phyloP scores from a whole-genome alignment of 2,113 vertebrate species.

The Apistogramma diplotaenia region DNA sequence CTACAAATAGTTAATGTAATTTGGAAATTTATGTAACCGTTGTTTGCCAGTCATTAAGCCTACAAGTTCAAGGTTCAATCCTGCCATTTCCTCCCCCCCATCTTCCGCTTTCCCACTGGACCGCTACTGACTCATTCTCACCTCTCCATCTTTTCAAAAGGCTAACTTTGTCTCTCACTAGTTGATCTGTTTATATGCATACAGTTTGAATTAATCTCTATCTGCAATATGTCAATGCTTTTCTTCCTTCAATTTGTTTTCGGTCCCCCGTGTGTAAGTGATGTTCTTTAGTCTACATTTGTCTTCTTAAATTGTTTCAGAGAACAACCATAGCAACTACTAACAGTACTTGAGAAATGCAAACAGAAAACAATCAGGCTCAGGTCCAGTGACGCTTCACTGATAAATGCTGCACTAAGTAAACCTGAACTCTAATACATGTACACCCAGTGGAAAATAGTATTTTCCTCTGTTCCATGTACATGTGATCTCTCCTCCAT shows the following conservation, averaged over 20 bases:
- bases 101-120: not conserved
- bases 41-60: conserved; percentile 26
- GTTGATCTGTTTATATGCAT: not conserved
- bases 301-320: not conserved
- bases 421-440: not conserved
- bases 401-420: not conserved
- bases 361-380: conserved; percentile 38
- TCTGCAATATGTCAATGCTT: not conserved
- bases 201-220: not conserved
- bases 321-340: not conserved
- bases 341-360: conserved; percentile 5
- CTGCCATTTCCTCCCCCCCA: conserved; percentile 5
- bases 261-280: not conserved
- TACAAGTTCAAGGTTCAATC: conserved; percentile 12
- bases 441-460: not conserved
- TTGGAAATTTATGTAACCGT: conserved; percentile 20
- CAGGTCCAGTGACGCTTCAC: not conserved
- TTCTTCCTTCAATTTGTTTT: not conserved
- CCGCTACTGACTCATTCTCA: conserved; percentile 7
- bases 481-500: conserved; percentile 29
- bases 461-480: not conserved
- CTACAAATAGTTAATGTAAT: not conserved
- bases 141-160: not conserved
- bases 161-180: not conserved
- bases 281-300: not conserved